A percentile compares a stretch with the other conserved stretches of the same genome.
Evolutionary conservation across 30 jellyfish, hydroid and myxozoan species (phyloP).

Genomic region (Turritopsis rubra): DNA sequence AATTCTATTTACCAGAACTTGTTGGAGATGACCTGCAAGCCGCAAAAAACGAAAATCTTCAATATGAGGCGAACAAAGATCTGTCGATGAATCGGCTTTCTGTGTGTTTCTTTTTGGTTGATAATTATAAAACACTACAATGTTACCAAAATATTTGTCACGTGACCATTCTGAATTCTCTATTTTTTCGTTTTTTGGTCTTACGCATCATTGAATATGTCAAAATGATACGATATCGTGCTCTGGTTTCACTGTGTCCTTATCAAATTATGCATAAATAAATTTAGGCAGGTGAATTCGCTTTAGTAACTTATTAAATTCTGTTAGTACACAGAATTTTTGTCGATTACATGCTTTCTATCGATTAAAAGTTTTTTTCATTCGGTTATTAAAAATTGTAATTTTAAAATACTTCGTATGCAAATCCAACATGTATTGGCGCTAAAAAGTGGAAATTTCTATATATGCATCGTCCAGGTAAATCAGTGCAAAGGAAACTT

Average conservation of each 20-base stretch:
- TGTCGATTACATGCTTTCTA: too few relatives aligned
- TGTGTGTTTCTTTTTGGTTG: not conserved
- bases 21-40: not conserved
- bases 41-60: not conserved
- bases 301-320: too few relatives aligned
- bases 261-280: not conserved
- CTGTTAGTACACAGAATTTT: too few relatives aligned
- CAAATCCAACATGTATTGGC: too few relatives aligned
- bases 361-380: not conserved
- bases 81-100: not conserved
- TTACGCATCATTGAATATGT: not conserved
- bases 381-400: not conserved
- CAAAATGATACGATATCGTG: not conserved
- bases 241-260: not conserved
- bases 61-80: not conserved
- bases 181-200: not conserved
- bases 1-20: not conserved
- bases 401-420: too few relatives aligned
- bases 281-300: not conserved
- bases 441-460: too few relatives aligned
- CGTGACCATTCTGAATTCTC: not conserved
- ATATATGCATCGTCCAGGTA: too few relatives aligned
- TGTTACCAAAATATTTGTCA: not conserved
- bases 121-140: not conserved
- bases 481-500: too few relatives aligned